phyloP scores from a whole-genome alignment of 1,140 invertebrate species.

The Pteromalus puparum region DNA sequence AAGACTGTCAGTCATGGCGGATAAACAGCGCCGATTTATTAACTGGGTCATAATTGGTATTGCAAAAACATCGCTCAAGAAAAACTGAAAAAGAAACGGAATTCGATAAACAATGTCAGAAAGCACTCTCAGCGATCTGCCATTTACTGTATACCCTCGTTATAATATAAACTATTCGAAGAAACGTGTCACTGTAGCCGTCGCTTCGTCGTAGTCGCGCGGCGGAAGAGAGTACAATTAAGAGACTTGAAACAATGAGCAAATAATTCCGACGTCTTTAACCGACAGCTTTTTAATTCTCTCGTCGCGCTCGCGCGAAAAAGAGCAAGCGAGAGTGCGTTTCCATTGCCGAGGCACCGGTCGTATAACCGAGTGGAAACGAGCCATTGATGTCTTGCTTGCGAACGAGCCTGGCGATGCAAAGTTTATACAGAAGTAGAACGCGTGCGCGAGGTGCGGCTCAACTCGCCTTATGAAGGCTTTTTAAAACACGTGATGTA shows the following conservation, averaged over 20 bases:
- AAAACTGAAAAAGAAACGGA: background rate
- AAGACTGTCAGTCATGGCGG: too few relatives aligned
- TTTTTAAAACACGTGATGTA: slow-evolving; percentile 8
- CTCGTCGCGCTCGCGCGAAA: background rate
- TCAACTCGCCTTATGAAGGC: slow-evolving; percentile 2
- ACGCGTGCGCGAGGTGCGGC: background rate
- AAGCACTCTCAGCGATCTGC: background rate
- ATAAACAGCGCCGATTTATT: too few relatives aligned
- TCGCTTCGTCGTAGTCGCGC: too few relatives aligned
- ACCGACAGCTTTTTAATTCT: slow-evolving; percentile 40
- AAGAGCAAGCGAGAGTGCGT: background rate
- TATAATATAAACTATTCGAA: slow-evolving; percentile 14
- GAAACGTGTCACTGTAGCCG: slow-evolving; percentile 20
- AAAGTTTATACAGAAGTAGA: slow-evolving; percentile 31
- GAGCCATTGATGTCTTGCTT: slow-evolving; percentile 12
- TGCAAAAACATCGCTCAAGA: background rate
- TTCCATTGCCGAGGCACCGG: background rate
- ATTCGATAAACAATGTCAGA: background rate
- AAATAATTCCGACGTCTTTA: slow-evolving; percentile 45
- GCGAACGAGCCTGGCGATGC: background rate
- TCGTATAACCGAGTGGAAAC: slow-evolving; percentile 8
- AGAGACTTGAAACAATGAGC: slow-evolving; percentile 44
- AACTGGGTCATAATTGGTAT: too few relatives aligned
- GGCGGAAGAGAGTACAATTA: slow-evolving; percentile 23
- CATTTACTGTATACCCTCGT: background rate